Percentiles rank a stretch among this genome's conserved stretches.
Conservation (phyloP, 2,888 invertebrate genomes). For the Octodonta nipae region DNA sequence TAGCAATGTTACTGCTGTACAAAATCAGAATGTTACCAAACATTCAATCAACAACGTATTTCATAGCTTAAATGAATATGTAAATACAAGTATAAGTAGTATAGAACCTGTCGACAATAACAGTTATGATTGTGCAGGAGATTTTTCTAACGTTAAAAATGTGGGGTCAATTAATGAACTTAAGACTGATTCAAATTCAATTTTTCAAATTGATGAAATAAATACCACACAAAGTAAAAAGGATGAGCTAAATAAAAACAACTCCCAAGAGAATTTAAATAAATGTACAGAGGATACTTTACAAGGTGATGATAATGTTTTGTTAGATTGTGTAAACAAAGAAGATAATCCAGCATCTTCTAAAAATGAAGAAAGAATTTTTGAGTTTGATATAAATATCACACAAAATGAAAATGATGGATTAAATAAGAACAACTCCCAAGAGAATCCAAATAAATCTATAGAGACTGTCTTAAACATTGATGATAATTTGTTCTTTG, state of each 20-base stretch:
- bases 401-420: neutral
- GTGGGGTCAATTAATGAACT: conserved; percentile 16
- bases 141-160: neutral
- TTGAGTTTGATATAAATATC: neutral
- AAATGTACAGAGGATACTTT: neutral
- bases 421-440: too few relatives aligned
- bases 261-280: neutral
- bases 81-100: conserved; percentile 32
- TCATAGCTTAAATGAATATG: conserved; percentile 49
- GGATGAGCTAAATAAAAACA: neutral
- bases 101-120: neutral
- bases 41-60: conserved; percentile 48
- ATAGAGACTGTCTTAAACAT: neutral
- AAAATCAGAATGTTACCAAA: conserved; percentile 19
- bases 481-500: neutral
- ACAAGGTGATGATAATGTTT: neutral
- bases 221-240: neutral
- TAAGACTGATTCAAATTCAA: conserved; percentile 1
- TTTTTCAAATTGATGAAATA: too few relatives aligned
- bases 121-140: neutral
- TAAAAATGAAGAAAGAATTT: neutral
- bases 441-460: neutral
- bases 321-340: neutral
- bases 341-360: neutral
- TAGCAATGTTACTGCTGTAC: conserved; percentile 3